Base-by-base conservation (phyloP, 2,113 vertebrate genomes). In the Scortum barcoo region DNA sequence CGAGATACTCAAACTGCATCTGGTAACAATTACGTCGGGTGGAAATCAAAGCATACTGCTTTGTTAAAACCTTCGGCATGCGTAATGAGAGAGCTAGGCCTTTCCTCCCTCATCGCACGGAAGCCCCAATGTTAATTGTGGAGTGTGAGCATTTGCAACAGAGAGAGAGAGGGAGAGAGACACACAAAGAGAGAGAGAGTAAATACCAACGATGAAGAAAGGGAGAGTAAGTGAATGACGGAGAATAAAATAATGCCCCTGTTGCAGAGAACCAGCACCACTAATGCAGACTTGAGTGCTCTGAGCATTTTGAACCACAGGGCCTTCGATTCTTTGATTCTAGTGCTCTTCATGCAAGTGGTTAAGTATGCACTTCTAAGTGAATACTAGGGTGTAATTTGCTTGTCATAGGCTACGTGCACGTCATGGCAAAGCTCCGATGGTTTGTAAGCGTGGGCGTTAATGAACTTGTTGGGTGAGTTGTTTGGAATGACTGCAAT, bases 1-100 rank as follows among this genome's bases (percentile, higher is more conserved):
- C 89, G 86, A 93, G 93, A 95, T 93, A 88, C 92, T 95, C 91
- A 80, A 92, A 92, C 93, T 87, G 84, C 95, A 95, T 95, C 94
- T 95, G 95, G 84, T 92, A 93, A 95, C 94, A 96, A 95, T 95
- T 95, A 95, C 88, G 84, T 87, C 72, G 82, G 89, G 80, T 80
- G 83, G 86, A 89, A 94, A 94, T 94, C 93, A 93, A 94, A 92
- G 90, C 87, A 28, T 36, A 68, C 85, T 68, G 91, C 92, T 93
- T 93, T 94, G 92, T 93, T 92, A 86, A 93, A 90, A 91, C 88
- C 92, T 86, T 91, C 63, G 85, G 90, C 86, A 74, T 89, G 87
- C 7, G 83, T 92, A 93, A 93, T 93, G 91, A 93, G 88, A 91
- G 91, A 90, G 89, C 78, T 6, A 77, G 84, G 87, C 79, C 86